Evolutionary conservation across 1,140 invertebrate species (phyloP).

Genomic region (Zaprionus capensis): DNA sequence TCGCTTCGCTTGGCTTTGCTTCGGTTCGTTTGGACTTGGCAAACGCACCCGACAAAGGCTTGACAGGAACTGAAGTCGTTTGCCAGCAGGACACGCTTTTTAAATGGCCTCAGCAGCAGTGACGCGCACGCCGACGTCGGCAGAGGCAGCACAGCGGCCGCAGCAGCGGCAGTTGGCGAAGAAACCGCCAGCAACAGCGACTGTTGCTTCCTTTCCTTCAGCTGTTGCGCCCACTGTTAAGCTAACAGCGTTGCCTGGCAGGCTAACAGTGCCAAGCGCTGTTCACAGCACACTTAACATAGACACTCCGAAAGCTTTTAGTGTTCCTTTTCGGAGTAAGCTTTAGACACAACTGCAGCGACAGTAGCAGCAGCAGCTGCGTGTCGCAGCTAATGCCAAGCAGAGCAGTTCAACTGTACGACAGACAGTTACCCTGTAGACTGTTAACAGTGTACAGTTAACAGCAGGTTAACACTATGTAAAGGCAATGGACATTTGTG

Average conservation of each 20-base stretch:
- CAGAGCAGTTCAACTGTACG: background rate
- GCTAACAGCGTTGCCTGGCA: background rate
- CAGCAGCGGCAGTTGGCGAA: background rate
- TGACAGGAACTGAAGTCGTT: constrained; percentile 73
- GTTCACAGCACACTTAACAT: constrained; percentile 26
- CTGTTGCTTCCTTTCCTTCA: constrained; percentile 38
- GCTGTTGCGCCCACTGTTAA: constrained; percentile 29
- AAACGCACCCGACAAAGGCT: constrained; percentile 75
- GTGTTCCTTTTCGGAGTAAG: constrained; percentile 22
- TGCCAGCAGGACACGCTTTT: constrained; percentile 56
- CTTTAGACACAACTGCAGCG: constrained; percentile 1
- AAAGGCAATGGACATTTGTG: background rate
- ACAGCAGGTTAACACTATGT: background rate
- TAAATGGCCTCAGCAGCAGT: constrained; percentile 37
- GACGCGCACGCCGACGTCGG: background rate
- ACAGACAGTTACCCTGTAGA: background rate
- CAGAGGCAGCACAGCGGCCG: background rate
- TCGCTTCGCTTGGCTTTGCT: constrained; percentile 29
- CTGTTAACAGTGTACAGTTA: background rate
- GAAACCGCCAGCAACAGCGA: constrained; percentile 26
- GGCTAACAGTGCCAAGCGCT: background rate
- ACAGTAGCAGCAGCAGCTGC: background rate
- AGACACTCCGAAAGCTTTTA: constrained; percentile 33
- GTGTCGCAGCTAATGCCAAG: background rate
- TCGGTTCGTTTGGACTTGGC: constrained; percentile 46